Percentiles rank a stretch among this genome's conserved stretches.
Conservation (phyloP, 2,888 invertebrate genomes). For the Flexamia atlantica region DNA sequence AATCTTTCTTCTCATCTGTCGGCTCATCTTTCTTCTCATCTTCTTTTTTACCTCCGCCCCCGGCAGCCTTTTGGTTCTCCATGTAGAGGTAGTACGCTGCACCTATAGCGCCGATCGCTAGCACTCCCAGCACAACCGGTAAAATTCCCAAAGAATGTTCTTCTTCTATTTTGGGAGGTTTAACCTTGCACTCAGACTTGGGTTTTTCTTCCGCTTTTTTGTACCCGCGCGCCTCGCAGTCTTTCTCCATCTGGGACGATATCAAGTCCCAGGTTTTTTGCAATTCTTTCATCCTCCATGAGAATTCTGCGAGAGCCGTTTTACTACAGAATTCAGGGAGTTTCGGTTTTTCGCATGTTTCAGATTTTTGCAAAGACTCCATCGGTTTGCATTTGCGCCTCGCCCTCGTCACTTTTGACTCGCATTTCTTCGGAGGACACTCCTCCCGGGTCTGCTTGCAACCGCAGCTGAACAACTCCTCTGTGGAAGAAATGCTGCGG, state of each 20-base stretch:
- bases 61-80: neutral
- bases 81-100: neutral
- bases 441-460: neutral
- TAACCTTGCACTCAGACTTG: neutral
- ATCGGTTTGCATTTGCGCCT: neutral
- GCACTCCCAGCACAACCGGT: neutral
- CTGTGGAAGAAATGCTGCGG: neutral
- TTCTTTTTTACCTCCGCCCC: neutral
- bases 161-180: conserved; percentile 9
- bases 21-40: neutral
- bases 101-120: neutral
- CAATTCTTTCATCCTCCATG: conserved; percentile 3
- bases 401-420: neutral
- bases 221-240: neutral
- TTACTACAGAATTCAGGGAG: neutral
- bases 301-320: neutral
- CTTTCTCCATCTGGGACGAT: neutral
- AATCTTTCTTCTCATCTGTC: conserved; percentile 4
- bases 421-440: neutral
- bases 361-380: neutral
- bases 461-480: neutral
- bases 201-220: neutral
- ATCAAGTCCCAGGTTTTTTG: conserved; percentile 26
- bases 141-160: neutral
- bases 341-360: neutral